Conservation (phyloP, 2,113 vertebrate species). For the Himantopus leucocephalus region DNA sequence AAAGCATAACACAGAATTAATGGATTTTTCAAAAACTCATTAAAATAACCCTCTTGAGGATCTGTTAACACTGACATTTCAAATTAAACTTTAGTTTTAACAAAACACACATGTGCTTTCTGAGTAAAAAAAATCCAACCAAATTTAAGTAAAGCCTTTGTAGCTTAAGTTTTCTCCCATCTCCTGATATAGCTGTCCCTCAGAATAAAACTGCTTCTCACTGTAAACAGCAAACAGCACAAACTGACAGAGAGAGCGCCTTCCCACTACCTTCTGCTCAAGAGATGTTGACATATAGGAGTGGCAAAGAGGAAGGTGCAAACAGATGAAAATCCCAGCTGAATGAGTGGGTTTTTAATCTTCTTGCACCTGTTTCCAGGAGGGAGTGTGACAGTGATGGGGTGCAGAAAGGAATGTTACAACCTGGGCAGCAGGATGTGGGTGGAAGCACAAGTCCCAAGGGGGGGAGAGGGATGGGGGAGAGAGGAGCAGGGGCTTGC, state of each 20-base stretch:
- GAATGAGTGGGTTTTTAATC: slow-evolving; percentile 60
- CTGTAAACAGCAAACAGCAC: background rate
- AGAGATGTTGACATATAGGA: slow-evolving; percentile 47
- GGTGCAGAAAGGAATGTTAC: slow-evolving; percentile 65
- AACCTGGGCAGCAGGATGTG: slow-evolving; percentile 56
- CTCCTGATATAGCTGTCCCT: background rate
- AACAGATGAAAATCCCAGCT: slow-evolving; percentile 68
- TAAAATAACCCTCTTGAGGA: background rate
- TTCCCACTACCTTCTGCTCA: background rate
- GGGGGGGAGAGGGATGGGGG: background rate
- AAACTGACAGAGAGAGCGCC: background rate
- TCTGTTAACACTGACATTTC: background rate
- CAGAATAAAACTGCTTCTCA: background rate
- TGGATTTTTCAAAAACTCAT: background rate
- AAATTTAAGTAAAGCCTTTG: background rate
- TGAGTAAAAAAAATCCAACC: background rate
- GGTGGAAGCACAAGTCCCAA: background rate
- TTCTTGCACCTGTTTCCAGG: slow-evolving; percentile 67
- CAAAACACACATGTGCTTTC: background rate
- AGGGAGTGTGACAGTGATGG: slow-evolving; percentile 61
- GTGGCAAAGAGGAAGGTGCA: slow-evolving; percentile 57
- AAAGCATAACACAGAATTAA: background rate
- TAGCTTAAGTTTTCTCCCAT: background rate
- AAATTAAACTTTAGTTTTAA: background rate
- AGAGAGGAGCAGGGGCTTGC: background rate